Percentiles rank a stretch among this genome's conserved stretches.
Evolutionary conservation across 2,797 vertebrate species (phyloP).

Genomic region (Anguilla marmorata): DNA sequence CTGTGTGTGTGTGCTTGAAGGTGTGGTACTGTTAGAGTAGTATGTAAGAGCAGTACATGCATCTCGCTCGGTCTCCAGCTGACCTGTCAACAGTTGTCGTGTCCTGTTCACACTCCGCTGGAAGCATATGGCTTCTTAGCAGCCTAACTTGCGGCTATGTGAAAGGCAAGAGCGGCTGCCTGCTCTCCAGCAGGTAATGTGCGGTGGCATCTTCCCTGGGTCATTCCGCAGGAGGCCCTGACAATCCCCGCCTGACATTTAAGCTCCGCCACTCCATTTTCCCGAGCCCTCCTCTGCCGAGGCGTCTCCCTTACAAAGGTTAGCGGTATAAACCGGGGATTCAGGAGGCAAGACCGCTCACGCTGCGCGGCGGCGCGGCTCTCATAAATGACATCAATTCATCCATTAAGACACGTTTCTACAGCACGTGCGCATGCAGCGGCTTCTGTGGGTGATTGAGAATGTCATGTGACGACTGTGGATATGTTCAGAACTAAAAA

Average conservation of each 20-base stretch:
- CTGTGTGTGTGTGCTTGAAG: not conserved
- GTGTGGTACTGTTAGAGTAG: not conserved
- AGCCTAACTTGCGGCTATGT: not conserved
- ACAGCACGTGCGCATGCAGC: not conserved
- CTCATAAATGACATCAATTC: not conserved
- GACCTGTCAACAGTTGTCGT: conserved; percentile 1
- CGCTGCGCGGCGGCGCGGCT: not conserved
- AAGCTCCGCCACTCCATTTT: not conserved
- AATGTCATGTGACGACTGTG: not conserved
- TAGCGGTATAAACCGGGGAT: not conserved
- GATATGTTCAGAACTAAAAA: not conserved
- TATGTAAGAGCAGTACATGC: not conserved
- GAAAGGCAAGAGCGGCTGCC: not conserved
- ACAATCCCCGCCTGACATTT: conserved; percentile 23
- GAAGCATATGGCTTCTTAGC: conserved; percentile 5
- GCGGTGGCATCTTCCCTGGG: conserved; percentile 6
- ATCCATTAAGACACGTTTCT: not conserved
- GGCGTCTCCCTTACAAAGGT: conserved; percentile 1
- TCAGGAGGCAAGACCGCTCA: not conserved
- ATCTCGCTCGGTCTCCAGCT: not conserved
- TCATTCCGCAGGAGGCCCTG: not conserved
- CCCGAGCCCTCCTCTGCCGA: not conserved
- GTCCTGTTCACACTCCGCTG: not conserved
- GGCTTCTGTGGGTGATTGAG: not conserved
- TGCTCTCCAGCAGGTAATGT: not conserved